Evolutionary conservation across 1,140 invertebrate genomes (phyloP).

Genomic region (Myzus persicae): DNA sequence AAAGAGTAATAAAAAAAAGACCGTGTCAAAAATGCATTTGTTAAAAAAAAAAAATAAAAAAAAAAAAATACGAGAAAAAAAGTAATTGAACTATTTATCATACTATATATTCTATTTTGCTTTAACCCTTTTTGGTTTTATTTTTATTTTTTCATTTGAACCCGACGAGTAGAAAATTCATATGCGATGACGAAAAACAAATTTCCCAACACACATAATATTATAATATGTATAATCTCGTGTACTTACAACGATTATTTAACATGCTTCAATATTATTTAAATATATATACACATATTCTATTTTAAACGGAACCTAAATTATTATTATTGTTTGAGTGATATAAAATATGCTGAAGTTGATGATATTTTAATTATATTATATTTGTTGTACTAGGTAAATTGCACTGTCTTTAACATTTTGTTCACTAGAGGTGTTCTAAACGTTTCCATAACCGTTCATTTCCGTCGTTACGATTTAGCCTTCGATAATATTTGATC

Average conservation of each 20-base stretch:
- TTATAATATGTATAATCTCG: neutral
- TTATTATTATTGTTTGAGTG: neutral
- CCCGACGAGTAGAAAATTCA: neutral
- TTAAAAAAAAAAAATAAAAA: constrained; percentile 18
- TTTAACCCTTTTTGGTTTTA: neutral
- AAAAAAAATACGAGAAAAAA: neutral
- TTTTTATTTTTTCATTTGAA: neutral
- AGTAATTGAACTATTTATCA: constrained; percentile 17
- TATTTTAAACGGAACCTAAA: too few relatives aligned
- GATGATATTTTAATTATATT: too few relatives aligned
- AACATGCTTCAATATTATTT: neutral
- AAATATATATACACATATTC: neutral
- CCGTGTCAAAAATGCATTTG: constrained; percentile 34
- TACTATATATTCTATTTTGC: constrained; percentile 32
- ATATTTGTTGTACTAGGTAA: neutral
- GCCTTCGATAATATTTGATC: neutral
- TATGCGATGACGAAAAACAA: neutral
- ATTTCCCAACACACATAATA: neutral
- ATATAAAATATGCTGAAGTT: neutral
- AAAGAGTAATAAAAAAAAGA: constrained; percentile 34
- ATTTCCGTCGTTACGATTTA: neutral
- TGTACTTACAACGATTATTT: neutral
- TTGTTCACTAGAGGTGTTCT: too few relatives aligned
- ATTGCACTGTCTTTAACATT: too few relatives aligned
- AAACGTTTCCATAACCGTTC: neutral